phyloP scores from a whole-genome alignment of 2,113 vertebrate species.

The Dipodomys stephensi region DNA sequence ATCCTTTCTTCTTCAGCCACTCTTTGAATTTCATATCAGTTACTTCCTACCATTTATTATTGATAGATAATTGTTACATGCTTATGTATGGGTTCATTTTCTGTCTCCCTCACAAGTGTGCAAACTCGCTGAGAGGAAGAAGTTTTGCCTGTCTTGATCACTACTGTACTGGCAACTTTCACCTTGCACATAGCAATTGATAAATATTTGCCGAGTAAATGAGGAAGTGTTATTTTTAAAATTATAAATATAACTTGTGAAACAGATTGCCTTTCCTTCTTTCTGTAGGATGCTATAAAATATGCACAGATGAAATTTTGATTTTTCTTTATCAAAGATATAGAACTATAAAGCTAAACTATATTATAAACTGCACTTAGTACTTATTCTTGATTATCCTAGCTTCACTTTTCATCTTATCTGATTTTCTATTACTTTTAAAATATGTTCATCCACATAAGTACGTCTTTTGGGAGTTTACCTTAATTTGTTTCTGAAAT shows the following conservation, averaged over 20 bases:
- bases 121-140: background rate
- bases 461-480: background rate
- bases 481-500: conserved; percentile 36
- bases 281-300: conserved; percentile 63
- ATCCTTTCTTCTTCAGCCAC: background rate
- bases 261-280: conserved; percentile 56
- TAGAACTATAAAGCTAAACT: background rate
- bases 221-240: conserved; percentile 54
- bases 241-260: conserved; percentile 48
- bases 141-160: background rate
- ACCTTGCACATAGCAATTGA: background rate
- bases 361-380: conserved; percentile 22
- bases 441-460: background rate
- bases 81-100: background rate
- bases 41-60: background rate
- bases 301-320: conserved; percentile 47
- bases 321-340: conserved; percentile 32
- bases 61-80: background rate
- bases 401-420: conserved; percentile 39
- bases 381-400: background rate
- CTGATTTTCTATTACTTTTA: background rate
- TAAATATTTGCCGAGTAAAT: conserved; percentile 59
- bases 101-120: background rate
- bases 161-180: background rate
- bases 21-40: background rate